Percentiles rank a stretch among this genome's conserved stretches.
These are phyloP conservation scores for Meda fulgida DNA, from an alignment of 2,797 vertebrate genomes.

Conservation along the genomic window DNA sequence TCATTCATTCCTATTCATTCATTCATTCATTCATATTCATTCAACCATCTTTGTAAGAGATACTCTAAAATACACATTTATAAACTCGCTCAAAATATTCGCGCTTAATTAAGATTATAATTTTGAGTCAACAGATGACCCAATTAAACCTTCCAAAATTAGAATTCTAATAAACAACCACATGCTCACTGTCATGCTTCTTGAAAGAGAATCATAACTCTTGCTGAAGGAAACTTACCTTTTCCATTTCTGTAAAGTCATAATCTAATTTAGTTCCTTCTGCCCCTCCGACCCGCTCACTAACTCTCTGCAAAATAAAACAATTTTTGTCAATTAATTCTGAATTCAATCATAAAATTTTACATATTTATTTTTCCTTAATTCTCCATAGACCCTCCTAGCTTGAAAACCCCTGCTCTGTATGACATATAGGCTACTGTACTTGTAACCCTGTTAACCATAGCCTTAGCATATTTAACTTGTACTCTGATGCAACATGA, in stretches of 20 bases:
- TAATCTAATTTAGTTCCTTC: constrained; percentile 94
- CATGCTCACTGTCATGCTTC: neutral
- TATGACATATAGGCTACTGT: too few relatives aligned
- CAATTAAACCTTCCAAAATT: constrained; percentile 4
- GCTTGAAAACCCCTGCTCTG: neutral
- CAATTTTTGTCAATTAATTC: neutral
- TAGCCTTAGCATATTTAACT: neutral
- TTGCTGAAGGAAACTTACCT: constrained; percentile 76
- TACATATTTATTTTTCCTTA: neutral
- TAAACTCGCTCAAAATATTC: neutral
- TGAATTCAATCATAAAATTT: neutral
- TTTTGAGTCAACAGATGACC: neutral
- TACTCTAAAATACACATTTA: neutral
- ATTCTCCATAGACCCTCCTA: too few relatives aligned
- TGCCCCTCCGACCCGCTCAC: constrained; percentile 94
- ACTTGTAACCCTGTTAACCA: neutral
- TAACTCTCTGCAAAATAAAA: constrained; percentile 87
- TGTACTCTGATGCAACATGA: neutral
- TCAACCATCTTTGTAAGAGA: neutral
- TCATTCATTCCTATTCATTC: neutral
- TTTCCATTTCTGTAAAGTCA: constrained; percentile 96
- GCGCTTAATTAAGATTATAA: neutral
- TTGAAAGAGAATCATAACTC: neutral
- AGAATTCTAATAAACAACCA: constrained; percentile 6
- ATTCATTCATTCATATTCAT: neutral